Conservation (phyloP, 2,888 invertebrate species). For the Marasmarcha lunaedactyla region DNA sequence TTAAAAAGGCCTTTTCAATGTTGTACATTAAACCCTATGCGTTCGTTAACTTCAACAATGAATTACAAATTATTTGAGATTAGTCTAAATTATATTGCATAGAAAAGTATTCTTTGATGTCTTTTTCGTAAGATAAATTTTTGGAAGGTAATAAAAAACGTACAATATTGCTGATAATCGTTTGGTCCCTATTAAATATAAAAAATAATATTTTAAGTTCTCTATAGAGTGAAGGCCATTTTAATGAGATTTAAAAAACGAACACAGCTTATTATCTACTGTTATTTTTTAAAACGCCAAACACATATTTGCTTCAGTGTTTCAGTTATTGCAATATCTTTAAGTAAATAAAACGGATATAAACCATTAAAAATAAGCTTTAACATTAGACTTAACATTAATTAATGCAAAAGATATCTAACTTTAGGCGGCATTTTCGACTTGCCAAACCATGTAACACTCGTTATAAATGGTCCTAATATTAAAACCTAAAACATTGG, state of each 20-base stretch:
- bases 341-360: no score
- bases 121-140: no score
- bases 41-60: neutral
- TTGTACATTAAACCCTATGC: conserved; percentile 48
- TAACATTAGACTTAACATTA: neutral
- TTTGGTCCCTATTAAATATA: conserved; percentile 37
- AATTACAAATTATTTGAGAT: no score
- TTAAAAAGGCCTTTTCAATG: conserved; percentile 59
- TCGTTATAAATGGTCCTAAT: conserved; percentile 33
- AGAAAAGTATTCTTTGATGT: no score
- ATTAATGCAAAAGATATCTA: neutral
- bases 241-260: conserved; percentile 30
- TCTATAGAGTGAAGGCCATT: conserved; percentile 28
- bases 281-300: no score
- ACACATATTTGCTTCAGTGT: conserved; percentile 1
- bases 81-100: no score
- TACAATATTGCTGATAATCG: neutral
- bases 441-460: conserved; percentile 23
- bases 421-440: conserved; percentile 1
- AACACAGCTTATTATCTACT: conserved; percentile 12
- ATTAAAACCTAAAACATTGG: conserved; percentile 45
- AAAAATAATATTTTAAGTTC: conserved; percentile 6
- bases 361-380: neutral
- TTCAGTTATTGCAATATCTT: conserved; percentile 3
- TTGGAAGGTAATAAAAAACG: no score